phyloP scores from a whole-genome alignment of 2,113 vertebrate genomes.

The Podarcis cretensis region DNA sequence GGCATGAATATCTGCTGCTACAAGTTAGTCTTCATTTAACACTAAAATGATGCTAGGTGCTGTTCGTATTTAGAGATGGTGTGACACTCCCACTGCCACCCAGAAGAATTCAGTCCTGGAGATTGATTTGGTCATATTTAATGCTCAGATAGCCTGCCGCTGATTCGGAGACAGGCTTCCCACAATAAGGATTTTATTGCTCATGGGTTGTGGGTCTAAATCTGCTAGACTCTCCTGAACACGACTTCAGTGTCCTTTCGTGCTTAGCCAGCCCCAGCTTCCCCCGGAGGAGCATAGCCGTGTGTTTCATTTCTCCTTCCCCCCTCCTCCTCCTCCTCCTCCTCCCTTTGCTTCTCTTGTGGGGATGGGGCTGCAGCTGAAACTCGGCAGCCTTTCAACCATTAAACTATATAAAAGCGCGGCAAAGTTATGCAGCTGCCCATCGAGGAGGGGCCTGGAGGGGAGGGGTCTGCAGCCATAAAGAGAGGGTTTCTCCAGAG shows the following conservation, averaged over 20 bases:
- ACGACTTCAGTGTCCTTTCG: background rate
- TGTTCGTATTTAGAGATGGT: no score
- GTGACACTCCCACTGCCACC: background rate
- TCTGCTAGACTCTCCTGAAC: background rate
- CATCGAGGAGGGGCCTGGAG: constrained; percentile 23
- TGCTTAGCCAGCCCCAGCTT: background rate
- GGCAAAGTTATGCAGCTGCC: background rate
- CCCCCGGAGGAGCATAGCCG: background rate
- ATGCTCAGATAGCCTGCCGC: background rate
- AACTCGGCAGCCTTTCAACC: background rate
- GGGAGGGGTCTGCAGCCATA: constrained; percentile 46
- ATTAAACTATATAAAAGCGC: constrained; percentile 13
- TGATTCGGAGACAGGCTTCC: background rate
- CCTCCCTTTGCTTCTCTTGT: no score
- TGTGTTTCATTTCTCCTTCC: background rate
- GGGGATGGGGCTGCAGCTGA: background rate
- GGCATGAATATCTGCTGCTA: no score
- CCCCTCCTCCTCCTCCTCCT: no score
- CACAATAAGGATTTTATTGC: no score
- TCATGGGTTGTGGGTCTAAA: background rate
- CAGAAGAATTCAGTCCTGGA: background rate
- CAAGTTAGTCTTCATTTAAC: background rate
- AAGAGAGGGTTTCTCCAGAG: constrained; percentile 62
- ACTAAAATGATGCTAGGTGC: background rate
- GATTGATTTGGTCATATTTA: background rate